Percentiles rank a stretch among this genome's conserved stretches.
Conservation (phyloP, 2,888 invertebrate species). For the Alsophila aescularia region DNA sequence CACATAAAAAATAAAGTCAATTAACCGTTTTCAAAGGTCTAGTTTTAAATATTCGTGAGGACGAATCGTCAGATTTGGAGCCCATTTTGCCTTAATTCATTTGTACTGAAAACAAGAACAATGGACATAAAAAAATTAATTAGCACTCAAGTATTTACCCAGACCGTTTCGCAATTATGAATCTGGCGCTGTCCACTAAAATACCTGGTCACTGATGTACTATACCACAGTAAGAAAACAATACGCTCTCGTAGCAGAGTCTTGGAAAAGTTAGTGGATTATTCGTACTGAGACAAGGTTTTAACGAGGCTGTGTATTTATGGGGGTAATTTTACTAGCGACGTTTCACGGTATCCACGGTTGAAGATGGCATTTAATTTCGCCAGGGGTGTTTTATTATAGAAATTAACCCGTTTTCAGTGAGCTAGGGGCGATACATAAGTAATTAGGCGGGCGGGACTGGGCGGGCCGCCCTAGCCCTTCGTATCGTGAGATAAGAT, state of each 20-base stretch:
- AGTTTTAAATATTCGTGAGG: too few species aligned
- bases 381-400: slow-evolving; percentile 64
- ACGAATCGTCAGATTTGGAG: too few species aligned
- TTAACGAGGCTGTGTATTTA: not conserved
- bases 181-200: slow-evolving; percentile 45
- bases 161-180: slow-evolving; percentile 62
- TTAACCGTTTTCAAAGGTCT: too few species aligned
- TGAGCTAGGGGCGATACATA: slow-evolving; percentile 60
- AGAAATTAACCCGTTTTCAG: slow-evolving; percentile 76
- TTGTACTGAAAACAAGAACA: slow-evolving; percentile 36
- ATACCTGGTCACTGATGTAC: slow-evolving; percentile 24
- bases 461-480: slow-evolving; percentile 41
- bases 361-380: slow-evolving; percentile 62
- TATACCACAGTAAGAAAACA: slow-evolving; percentile 2
- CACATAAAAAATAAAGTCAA: too few species aligned
- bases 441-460: slow-evolving; percentile 63
- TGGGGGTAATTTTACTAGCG: slow-evolving; percentile 1
- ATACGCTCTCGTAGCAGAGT: not conserved
- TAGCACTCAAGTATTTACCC: slow-evolving; percentile 64
- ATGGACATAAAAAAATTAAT: slow-evolving; percentile 62
- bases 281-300: slow-evolving; percentile 4
- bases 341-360: slow-evolving; percentile 37
- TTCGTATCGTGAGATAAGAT: slow-evolving; percentile 24
- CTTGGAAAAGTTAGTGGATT: not conserved
- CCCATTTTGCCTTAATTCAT: slow-evolving; percentile 30